Evolutionary conservation across 1,140 invertebrate species (phyloP).

Genomic region (Cyclina sinensis): DNA sequence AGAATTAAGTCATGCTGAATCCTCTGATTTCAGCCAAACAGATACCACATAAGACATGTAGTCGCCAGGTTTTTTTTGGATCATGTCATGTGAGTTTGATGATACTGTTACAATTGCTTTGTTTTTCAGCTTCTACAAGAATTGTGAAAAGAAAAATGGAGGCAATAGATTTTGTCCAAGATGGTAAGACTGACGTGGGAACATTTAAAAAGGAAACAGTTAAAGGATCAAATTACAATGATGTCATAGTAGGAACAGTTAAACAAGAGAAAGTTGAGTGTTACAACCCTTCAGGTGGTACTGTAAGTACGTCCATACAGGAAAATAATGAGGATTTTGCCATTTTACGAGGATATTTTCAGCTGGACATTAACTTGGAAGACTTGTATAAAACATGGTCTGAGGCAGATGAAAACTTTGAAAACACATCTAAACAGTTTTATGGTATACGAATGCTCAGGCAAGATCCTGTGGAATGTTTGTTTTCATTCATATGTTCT

Average conservation of each 20-base stretch:
- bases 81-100: too few species aligned
- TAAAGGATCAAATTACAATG: neutral
- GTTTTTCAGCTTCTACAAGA: too few species aligned
- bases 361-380: conserved; percentile 89
- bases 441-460: conserved; percentile 95
- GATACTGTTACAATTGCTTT: too few species aligned
- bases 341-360: conserved; percentile 87
- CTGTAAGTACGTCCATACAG: neutral
- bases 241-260: neutral
- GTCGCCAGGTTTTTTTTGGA: too few species aligned
- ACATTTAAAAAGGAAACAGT: neutral
- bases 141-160: too few species aligned
- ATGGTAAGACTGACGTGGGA: neutral
- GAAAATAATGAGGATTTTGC: neutral
- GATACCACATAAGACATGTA: too few species aligned
- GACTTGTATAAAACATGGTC: conserved; percentile 93
- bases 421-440: conserved; percentile 89
- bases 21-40: too few species aligned
- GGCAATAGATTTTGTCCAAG: neutral
- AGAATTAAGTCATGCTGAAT: too few species aligned
- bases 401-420: conserved; percentile 91
- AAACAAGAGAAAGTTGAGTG: neutral
- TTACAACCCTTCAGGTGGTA: neutral
- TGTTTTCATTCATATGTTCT: conserved; percentile 99
- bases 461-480: conserved; percentile 96